Conservation (phyloP, 2,888 invertebrate genomes). For the Tanypteryx hageni region DNA sequence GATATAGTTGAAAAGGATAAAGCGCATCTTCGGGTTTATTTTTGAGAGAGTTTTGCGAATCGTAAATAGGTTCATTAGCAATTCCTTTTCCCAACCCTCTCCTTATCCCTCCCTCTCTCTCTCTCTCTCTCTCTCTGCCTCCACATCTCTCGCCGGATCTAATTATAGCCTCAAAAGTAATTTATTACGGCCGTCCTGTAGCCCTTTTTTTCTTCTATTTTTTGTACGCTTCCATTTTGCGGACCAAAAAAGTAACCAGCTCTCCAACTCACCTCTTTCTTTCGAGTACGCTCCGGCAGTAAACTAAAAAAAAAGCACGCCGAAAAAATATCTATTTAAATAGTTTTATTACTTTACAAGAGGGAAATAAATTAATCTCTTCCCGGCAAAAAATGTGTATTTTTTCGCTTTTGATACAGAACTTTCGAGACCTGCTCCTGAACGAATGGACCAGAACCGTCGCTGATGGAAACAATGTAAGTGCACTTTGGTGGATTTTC, state of each 20-base stretch:
- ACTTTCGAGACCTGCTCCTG: background rate
- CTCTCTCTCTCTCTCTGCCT: no score
- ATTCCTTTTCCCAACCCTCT: background rate
- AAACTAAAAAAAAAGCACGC: no score
- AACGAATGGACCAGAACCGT: background rate
- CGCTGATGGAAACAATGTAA: background rate
- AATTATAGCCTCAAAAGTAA: constrained; percentile 31
- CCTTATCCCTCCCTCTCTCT: no score
- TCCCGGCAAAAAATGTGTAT: background rate
- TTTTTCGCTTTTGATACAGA: background rate
- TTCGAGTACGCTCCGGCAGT: no score
- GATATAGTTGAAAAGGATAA: constrained; percentile 1
- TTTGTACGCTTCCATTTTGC: background rate
- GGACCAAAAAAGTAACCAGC: background rate
- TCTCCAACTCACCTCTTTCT: no score
- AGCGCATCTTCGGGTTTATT: constrained; percentile 10
- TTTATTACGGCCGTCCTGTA: background rate
- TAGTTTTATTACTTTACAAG: background rate
- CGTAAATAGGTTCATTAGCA: constrained; percentile 22
- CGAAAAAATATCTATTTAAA: no score
- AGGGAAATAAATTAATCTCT: constrained; percentile 8
- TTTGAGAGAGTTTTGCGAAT: background rate
- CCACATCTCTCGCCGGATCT: background rate
- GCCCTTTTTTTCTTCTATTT: background rate
- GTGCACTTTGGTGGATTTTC: constrained; percentile 21